Evolutionary conservation across 2,113 vertebrate genomes (phyloP), one percentile per base, ranked within the genome.

Genomic region (Boleophthalmus pectinirostris): DNA sequence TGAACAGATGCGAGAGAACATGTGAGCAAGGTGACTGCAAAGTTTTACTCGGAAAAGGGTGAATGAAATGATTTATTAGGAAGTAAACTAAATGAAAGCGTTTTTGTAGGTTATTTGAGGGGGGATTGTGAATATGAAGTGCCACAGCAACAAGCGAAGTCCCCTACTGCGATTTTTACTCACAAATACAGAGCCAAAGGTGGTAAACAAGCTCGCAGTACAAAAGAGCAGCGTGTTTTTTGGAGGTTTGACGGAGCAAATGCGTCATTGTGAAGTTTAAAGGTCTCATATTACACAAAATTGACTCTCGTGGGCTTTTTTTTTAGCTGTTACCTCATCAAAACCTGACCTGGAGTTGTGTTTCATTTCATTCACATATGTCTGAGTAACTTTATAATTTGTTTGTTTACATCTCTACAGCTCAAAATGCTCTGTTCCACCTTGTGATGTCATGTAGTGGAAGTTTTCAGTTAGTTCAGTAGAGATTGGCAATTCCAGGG

Each of bases 41-140:
- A 16, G 57, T 65, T 74, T 63, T 47, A 47, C 35, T 15, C 64
- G 45, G 54, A 78, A 56, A 70, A 56, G 38, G 70, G 49, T 54
- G 69, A 56, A n/a, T 38, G 47, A 45, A 35, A 57, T 46, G 18
- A 67, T 73, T 64, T 23, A 68, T 25, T 47, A 29, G 75, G 75
- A 70, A 72, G 51, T 66, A 23, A 65, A 70, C 73, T 80, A 65
- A 77, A 68, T 65, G 47, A n/a, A n/a, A 68, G 1, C 60, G 63
- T 23, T 8, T 15, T 24, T 24, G 60, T 35, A 35, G 60, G 16
- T 15, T 15, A 63, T 63, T 35, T 63, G 29, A 18, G 16, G 60
- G 13, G n/a, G 11, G 60, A 63, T 35, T 3, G 58, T 33, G 25
- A 29, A 29, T 29, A 29, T 2, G n/a, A 20, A 43, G 5, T 7